Conservation (phyloP, 2,888 invertebrate species). For the Seira musarum region DNA sequence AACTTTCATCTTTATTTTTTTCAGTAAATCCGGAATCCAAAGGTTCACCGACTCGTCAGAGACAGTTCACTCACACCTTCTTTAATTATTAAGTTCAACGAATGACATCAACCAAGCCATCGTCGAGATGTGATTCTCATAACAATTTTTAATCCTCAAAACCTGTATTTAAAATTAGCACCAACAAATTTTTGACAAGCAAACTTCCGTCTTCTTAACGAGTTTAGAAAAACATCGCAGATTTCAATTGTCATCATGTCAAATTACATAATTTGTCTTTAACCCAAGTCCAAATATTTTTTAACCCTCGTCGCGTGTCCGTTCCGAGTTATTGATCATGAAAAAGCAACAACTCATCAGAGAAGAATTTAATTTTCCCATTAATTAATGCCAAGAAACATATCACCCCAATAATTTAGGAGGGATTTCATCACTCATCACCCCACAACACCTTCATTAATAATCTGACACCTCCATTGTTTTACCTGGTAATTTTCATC, state of each 20-base stretch:
- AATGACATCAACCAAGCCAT: too few relatives aligned
- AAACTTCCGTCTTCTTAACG: background rate
- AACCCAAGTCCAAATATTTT: background rate
- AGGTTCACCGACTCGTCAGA: too few relatives aligned
- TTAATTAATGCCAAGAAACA: background rate
- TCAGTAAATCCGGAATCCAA: too few relatives aligned
- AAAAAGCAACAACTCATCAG: background rate
- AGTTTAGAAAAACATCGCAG: background rate
- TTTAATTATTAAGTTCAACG: too few relatives aligned
- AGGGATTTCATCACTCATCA: background rate
- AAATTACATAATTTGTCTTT: background rate
- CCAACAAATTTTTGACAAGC: background rate
- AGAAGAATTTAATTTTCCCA: background rate
- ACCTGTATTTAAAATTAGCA: background rate
- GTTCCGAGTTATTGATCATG: constrained; percentile 35
- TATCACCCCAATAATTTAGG: background rate
- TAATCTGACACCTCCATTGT: background rate
- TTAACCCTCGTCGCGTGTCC: constrained; percentile 6
- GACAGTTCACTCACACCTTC: too few relatives aligned
- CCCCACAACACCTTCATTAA: too few relatives aligned
- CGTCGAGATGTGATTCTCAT: too few relatives aligned
- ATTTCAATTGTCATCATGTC: too few relatives aligned
- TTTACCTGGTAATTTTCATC: background rate
- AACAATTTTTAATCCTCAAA: too few relatives aligned
- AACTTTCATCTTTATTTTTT: too few relatives aligned